Evolutionary conservation across 2,113 vertebrate species (phyloP).

Genomic region (Corythoichthys intestinalis): DNA sequence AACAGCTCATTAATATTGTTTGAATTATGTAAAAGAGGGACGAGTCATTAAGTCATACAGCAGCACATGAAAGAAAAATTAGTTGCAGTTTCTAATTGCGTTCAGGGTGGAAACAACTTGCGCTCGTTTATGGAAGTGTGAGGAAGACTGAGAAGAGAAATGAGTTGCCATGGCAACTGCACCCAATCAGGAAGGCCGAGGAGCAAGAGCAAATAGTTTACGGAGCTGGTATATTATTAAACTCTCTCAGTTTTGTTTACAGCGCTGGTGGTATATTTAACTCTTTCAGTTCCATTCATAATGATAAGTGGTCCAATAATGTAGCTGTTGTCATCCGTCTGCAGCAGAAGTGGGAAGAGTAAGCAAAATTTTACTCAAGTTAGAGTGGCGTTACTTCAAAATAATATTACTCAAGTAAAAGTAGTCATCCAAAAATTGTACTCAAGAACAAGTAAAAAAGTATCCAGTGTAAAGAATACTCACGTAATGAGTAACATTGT

Average conservation of each 20-base stretch:
- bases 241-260: conserved; percentile 1
- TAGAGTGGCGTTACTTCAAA: no score
- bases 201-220: conserved; percentile 42
- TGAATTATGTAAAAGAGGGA: conserved; percentile 17
- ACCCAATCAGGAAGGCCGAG: conserved; percentile 40
- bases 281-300: no score
- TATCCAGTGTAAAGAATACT: no score
- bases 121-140: conserved; percentile 46
- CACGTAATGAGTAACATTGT: no score
- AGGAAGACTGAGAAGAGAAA: conserved; percentile 35
- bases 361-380: no score
- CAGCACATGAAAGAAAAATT: conserved; percentile 26
- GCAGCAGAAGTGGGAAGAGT: no score
- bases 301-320: no score
- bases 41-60: not conserved
- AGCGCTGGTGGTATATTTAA: conserved; percentile 16
- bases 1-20: conserved; percentile 18
- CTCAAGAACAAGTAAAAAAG: no score
- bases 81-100: conserved; percentile 47
- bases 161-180: conserved; percentile 67
- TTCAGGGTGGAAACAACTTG: conserved; percentile 48
- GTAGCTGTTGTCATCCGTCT: no score
- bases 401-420: no score
- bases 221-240: conserved; percentile 28
- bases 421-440: no score